A percentile compares a stretch with the other conserved stretches of the same genome.
Conservation (phyloP, 2,113 vertebrate species). For the Pyrgilauda ruficollis region DNA sequence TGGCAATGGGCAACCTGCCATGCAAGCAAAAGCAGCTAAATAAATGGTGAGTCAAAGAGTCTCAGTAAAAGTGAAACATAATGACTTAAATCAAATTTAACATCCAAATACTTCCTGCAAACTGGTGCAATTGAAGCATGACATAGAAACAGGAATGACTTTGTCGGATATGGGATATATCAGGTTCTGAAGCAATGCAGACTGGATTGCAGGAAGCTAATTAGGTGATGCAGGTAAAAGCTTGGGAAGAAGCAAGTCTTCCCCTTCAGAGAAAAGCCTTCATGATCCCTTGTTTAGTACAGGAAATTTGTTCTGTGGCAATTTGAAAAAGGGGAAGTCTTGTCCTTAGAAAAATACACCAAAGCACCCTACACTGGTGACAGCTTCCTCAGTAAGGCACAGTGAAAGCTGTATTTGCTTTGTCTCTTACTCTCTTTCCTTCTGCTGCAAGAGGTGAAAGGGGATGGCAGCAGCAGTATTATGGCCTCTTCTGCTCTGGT, state of each 20-base stretch:
- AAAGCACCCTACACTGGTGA: background rate
- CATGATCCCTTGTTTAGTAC: background rate
- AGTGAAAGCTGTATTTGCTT: background rate
- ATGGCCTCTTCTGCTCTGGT: background rate
- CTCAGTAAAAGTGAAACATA: conserved; percentile 17
- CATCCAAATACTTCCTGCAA: conserved; percentile 28
- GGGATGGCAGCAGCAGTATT: background rate
- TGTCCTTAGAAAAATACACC: background rate
- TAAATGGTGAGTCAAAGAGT: background rate
- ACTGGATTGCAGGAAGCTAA: background rate
- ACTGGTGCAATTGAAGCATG: background rate
- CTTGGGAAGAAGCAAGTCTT: background rate
- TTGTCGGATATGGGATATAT: background rate
- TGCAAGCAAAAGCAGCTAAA: background rate
- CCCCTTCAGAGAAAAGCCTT: background rate
- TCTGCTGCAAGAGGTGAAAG: background rate
- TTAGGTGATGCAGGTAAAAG: background rate
- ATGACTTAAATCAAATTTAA: conserved; percentile 43
- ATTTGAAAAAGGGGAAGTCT: background rate
- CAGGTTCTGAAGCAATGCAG: background rate
- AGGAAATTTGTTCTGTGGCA: background rate
- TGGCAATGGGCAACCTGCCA: conserved; percentile 25
- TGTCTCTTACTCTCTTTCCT: background rate
- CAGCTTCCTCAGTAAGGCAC: background rate
- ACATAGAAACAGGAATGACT: background rate